These are phyloP conservation scores for Artibeus jamaicensis DNA, from an alignment of 2,797 vertebrate species.

Conservation along the genomic window DNA sequence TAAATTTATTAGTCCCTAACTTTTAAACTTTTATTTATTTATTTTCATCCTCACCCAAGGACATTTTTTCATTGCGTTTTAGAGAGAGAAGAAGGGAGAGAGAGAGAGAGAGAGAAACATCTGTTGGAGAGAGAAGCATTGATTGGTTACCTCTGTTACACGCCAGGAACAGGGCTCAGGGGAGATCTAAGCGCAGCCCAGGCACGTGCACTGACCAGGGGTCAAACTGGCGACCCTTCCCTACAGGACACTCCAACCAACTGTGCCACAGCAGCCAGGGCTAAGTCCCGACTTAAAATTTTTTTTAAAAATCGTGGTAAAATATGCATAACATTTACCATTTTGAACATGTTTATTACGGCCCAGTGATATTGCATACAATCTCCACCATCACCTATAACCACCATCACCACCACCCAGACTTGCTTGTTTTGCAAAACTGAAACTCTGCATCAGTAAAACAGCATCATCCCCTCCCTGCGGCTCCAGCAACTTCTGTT, in stretches of 20 bases:
- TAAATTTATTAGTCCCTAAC: neutral
- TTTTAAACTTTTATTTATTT: neutral
- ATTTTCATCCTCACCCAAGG: neutral
- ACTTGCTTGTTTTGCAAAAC: neutral
- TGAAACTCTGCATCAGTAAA: neutral
- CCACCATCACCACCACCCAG: neutral
- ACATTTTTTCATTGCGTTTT: neutral
- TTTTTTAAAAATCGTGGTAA: neutral
- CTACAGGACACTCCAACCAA: neutral
- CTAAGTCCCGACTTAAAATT: neutral
- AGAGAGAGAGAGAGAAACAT: neutral
- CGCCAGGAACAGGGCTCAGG: too few species aligned
- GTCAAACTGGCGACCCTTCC: neutral
- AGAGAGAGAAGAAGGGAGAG: neutral
- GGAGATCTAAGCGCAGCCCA: too few species aligned
- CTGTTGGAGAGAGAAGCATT: neutral
- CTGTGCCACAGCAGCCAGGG: neutral
- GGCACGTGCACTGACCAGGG: neutral
- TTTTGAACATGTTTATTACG: neutral
- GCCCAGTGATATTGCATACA: neutral
- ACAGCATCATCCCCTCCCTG: too few species aligned
- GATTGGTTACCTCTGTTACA: neutral
- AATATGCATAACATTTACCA: neutral
- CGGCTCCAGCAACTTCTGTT: too few species aligned
- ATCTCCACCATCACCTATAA: neutral